phyloP scores from a whole-genome alignment of 2,797 vertebrate genomes.

The Iguana delicatissima region DNA sequence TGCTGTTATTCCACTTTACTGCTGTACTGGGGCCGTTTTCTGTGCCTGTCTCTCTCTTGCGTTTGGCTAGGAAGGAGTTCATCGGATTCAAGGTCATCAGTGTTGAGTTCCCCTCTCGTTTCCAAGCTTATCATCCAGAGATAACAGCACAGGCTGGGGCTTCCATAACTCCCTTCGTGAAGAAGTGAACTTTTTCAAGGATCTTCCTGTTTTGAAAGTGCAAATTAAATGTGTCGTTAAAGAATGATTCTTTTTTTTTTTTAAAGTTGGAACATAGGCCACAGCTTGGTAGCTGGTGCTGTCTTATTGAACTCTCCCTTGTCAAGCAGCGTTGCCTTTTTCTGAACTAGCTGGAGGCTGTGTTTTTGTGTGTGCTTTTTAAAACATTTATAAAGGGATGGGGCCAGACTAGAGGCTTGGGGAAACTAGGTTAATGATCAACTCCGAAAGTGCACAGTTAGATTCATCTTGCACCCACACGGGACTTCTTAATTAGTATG shows the following conservation, averaged over 20 bases:
- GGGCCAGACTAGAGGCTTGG: background rate
- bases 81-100: background rate
- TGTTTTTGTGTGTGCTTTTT: no score
- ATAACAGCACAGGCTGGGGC: constrained; percentile 20
- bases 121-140: constrained; percentile 31
- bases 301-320: background rate
- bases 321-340: background rate
- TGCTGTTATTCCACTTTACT: no score
- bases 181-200: background rate
- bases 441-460: constrained; percentile 35
- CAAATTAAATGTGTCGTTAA: background rate
- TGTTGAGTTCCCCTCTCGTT: constrained; percentile 29
- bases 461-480: constrained; percentile 19
- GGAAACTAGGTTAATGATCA: constrained; percentile 62
- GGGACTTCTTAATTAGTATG: background rate
- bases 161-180: background rate
- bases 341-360: no score
- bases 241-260: background rate
- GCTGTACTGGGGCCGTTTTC: background rate
- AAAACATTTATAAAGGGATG: constrained; percentile 10
- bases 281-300: fast-evolving
- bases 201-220: background rate
- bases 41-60: background rate
- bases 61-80: fast-evolving
- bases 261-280: background rate